Evolutionary conservation across 1,140 invertebrate genomes (phyloP).

Genomic region (Nasonia giraulti): DNA sequence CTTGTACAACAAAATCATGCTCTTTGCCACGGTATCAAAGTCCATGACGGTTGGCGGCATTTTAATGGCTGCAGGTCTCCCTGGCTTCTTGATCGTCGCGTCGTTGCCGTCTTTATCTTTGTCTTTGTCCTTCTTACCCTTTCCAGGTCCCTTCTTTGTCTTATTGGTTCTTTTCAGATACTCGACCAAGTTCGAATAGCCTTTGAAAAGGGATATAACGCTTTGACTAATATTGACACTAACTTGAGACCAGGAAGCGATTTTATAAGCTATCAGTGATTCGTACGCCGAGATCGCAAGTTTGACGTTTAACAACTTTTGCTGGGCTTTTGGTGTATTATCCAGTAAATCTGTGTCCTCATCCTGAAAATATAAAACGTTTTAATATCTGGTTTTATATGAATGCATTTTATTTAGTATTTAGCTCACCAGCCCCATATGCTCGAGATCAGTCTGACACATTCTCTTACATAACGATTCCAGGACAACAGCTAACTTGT

Average conservation of each 20-base stretch:
- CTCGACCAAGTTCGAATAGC: constrained; percentile 70
- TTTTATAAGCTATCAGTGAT: constrained; percentile 72
- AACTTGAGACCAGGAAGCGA: constrained; percentile 71
- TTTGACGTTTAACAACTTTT: constrained; percentile 71
- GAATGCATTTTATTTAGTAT: background rate
- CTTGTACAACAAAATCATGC: constrained; percentile 71
- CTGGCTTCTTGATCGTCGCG: constrained; percentile 62
- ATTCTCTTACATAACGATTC: constrained; percentile 69
- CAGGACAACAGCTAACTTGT: constrained; percentile 61
- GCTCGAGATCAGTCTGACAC: constrained; percentile 62
- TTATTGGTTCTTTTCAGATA: constrained; percentile 64
- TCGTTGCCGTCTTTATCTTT: constrained; percentile 61
- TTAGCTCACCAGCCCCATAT: constrained; percentile 70
- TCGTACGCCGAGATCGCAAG: constrained; percentile 73
- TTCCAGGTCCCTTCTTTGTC: constrained; percentile 68
- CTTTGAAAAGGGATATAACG: constrained; percentile 72
- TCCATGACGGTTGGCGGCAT: constrained; percentile 70
- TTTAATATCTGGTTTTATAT: background rate
- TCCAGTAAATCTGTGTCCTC: constrained; percentile 70
- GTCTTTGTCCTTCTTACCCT: constrained; percentile 67
- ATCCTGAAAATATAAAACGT: constrained; percentile 65
- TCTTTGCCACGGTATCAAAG: constrained; percentile 68
- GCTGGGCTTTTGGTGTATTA: constrained; percentile 71
- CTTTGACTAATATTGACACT: constrained; percentile 63
- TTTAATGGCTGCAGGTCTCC: constrained; percentile 62